These are phyloP conservation scores for Clanis bilineata DNA, from an alignment of 2,888 invertebrate species.

Conservation along the genomic window DNA sequence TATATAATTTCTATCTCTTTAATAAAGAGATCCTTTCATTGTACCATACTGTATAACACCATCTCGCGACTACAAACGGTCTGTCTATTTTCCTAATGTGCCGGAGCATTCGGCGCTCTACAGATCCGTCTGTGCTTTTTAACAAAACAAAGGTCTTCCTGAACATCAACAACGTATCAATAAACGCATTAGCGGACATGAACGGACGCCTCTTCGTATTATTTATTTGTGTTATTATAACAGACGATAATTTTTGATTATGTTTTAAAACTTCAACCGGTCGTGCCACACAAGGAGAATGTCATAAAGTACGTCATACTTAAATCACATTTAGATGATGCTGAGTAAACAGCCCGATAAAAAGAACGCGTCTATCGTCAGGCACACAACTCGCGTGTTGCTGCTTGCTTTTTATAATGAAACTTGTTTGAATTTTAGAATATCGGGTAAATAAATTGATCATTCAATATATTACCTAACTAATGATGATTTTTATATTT, in stretches of 20 bases:
- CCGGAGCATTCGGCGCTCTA: conserved; percentile 52
- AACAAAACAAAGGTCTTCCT: conserved; percentile 65
- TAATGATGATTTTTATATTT: no score
- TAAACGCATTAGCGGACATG: conserved; percentile 48
- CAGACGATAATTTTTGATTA: conserved; percentile 43
- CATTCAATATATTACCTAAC: no score
- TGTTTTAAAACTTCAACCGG: conserved; percentile 29
- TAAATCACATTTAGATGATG: no score
- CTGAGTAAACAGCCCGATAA: no score
- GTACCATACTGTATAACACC: conserved; percentile 40
- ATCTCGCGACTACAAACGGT: conserved; percentile 48
- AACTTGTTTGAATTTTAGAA: no score
- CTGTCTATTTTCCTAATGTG: conserved; percentile 72
- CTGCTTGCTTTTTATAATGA: no score
- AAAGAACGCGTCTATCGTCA: no score
- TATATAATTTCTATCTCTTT: no score
- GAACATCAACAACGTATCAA: conserved; percentile 64
- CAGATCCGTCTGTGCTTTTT: conserved; percentile 55
- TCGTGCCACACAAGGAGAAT: neutral
- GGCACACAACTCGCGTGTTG: no score
- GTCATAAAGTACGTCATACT: no score
- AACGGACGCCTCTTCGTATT: conserved; percentile 49
- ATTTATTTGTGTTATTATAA: conserved; percentile 52
- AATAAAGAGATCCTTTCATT: neutral
- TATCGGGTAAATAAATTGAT: no score